These are phyloP conservation scores for Sebastes schlegelii DNA, from an alignment of 2,113 vertebrate species.

Conservation along the genomic window DNA sequence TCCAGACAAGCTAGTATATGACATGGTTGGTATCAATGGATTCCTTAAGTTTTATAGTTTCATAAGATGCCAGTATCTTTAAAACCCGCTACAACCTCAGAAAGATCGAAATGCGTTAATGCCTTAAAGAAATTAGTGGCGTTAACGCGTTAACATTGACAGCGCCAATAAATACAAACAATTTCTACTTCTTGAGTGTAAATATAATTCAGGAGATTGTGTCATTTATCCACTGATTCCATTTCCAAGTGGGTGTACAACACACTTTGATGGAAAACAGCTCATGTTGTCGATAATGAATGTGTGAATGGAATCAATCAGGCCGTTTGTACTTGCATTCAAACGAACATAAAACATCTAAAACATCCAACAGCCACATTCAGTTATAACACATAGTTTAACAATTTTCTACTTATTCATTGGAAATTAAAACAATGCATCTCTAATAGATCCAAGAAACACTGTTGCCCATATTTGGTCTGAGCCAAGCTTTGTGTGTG, in stretches of 20 bases:
- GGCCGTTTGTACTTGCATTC: background rate
- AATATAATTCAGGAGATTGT: background rate
- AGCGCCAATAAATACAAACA: background rate
- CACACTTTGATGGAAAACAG: background rate
- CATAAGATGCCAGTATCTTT: no score
- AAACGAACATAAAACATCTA: background rate
- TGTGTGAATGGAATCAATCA: background rate
- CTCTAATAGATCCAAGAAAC: background rate
- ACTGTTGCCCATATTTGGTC: conserved; percentile 31
- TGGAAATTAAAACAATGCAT: background rate
- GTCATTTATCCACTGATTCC: background rate
- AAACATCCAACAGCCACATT: background rate
- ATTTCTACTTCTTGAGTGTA: background rate
- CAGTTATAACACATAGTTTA: background rate
- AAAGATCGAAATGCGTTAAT: no score
- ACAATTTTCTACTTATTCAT: conserved; percentile 1
- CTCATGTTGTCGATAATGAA: background rate
- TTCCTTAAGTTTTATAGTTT: no score
- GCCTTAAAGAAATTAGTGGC: no score
- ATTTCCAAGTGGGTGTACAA: background rate
- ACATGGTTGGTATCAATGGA: no score
- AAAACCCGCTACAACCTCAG: no score
- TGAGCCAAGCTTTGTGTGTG: background rate
- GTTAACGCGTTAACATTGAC: no score
- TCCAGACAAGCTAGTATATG: no score